Evolutionary conservation across 2,888 invertebrate genomes (phyloP), one percentile per base, ranked within the genome.

Genomic region (Megaustenia siamemsis): DNA sequence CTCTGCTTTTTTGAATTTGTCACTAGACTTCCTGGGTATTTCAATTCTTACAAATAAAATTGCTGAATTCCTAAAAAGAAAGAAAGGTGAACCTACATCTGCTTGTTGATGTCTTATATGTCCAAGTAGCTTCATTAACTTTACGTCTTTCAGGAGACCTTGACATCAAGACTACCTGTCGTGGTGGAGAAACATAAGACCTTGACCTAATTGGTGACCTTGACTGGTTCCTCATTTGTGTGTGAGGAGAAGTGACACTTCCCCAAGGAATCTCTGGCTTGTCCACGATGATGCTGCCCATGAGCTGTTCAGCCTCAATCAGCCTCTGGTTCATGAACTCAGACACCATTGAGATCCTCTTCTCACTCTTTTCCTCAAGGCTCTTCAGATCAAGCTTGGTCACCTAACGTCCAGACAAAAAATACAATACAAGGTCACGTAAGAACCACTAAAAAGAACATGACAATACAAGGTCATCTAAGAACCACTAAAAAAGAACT

Each of bases 281-380:
- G 68, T 92, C 92, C 28, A 89, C 88, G 28, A 87, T 79, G 81
- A 86, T 86, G 40, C 79, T 83, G 63, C 90, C 91, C 84, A 92
- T 88, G 38, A 93, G 89, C 66, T 89, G 85, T 80, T 90, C 90
- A 8, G 93, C 93, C 35, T 91, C 91, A 49, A 87, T 83, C 32
- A 91, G 78, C 40, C 93, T 88, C 73, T 88, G 89, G 28, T 87
- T 87, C 88, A 90, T 90, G 83, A 89, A 86, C 45, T 88, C 86
- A 69, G 87, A 83, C 21, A 86, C 88, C 82, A 84, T 76, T 3
- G 66, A 69, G 45, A 89, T 89, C 18, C 91, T 86, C 4, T 86
- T 87, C 66, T 88, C 89, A 56, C 89, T 87, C 43, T 86, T 40
- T 63, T 87, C 86, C 32, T 86, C 84, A 18, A 83, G 81, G 24